Conservation (phyloP, 2,113 vertebrate genomes). For the Bambusicola thoracicus region DNA sequence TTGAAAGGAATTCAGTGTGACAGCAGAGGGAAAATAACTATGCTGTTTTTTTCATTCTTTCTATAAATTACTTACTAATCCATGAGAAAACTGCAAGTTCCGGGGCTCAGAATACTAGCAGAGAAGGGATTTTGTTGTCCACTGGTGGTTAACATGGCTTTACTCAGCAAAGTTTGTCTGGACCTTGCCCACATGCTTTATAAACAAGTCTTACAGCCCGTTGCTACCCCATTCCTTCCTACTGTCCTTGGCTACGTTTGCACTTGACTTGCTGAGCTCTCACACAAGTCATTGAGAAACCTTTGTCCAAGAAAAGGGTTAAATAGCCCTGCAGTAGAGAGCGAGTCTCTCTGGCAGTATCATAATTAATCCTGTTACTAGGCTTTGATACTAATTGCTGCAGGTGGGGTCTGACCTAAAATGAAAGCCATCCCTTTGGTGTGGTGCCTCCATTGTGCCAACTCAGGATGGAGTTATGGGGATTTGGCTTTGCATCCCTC, state of each 20-base stretch:
- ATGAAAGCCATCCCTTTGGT: neutral
- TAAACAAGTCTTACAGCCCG: neutral
- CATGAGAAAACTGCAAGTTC: neutral
- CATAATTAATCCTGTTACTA: constrained; percentile 37
- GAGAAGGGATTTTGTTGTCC: neutral
- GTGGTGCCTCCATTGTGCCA: neutral
- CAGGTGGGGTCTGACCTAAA: neutral
- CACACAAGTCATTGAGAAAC: neutral
- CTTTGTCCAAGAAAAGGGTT: neutral
- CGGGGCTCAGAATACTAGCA: neutral
- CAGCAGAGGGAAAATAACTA: neutral
- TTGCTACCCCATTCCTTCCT: neutral
- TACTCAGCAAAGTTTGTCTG: neutral
- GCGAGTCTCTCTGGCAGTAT: neutral
- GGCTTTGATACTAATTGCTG: constrained; percentile 17
- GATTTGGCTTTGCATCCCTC: neutral
- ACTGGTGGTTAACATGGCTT: neutral
- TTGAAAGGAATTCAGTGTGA: neutral
- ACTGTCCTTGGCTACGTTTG: neutral
- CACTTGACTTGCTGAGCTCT: neutral
- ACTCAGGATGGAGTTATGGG: neutral
- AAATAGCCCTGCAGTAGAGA: neutral
- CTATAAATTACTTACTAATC: neutral
- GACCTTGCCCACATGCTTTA: neutral
- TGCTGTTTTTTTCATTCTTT: neutral